Conservation (phyloP, 2,797 vertebrate species). For the Margarornis squamiger region DNA sequence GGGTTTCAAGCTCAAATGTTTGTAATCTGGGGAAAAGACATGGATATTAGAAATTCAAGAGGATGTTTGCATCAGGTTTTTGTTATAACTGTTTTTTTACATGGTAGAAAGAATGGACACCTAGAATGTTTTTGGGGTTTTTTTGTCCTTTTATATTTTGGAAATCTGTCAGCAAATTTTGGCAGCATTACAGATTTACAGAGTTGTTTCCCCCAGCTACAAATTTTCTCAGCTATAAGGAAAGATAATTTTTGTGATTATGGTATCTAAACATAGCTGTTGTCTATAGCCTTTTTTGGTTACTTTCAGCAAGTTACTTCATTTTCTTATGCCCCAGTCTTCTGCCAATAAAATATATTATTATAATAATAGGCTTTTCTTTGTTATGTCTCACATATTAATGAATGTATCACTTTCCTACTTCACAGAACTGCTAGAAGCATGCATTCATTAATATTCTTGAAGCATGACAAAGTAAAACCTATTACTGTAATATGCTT, state of each 20-base stretch:
- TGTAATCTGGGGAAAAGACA: not conserved
- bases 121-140: not conserved
- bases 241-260: not conserved
- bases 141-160: not conserved
- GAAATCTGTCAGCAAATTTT: not conserved
- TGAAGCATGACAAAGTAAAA: slow-evolving; percentile 25
- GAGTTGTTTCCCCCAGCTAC: not conserved
- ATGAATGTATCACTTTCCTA: slow-evolving; percentile 12
- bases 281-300: not conserved
- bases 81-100: not conserved
- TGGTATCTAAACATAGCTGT: not conserved
- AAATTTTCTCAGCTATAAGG: not conserved
- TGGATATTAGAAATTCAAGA: not conserved
- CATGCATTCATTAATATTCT: slow-evolving; percentile 40
- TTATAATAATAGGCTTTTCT: slow-evolving; percentile 5
- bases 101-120: not conserved
- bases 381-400: slow-evolving; percentile 16
- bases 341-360: not conserved
- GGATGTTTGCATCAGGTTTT: not conserved
- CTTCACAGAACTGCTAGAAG: slow-evolving; percentile 5
- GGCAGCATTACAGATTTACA: not conserved
- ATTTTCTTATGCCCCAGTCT: not conserved
- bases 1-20: not conserved
- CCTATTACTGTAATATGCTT: slow-evolving; percentile 32
- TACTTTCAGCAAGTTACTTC: slow-evolving; percentile 4